Base-by-base conservation (phyloP, 2,888 invertebrate genomes). In the Dolomedes plantarius region DNA sequence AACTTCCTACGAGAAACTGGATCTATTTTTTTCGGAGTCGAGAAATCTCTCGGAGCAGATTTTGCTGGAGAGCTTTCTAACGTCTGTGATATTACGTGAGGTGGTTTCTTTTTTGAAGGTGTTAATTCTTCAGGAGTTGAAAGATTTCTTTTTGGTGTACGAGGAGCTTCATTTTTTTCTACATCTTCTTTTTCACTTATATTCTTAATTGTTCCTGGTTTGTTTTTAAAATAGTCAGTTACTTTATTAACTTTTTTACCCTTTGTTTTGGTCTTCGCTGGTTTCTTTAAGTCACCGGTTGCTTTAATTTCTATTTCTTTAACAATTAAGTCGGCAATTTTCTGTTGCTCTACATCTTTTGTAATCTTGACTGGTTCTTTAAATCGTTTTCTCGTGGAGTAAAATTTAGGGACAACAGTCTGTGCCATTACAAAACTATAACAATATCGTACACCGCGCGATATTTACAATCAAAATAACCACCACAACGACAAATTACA, bases 81-180 rank as follows among this genome's bases (percentile, higher is more conserved):
- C n/a, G n/a, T n/a, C 65, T 28, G 1, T 11, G 28, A 29, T n/a
- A n/a, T n/a, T n/a, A n/a, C n/a, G n/a, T n/a, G n/a, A n/a, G n/a
- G n/a, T n/a, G n/a, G n/a, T 2, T 9, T 19, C 27, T 76, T 83
- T 41, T 83, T 83, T 0, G 77, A 39, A 27, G 83, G 83, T 13
- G 77, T 73, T 0, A 32, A 11, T 68, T 77, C 83, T 27, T 67
- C 71, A 6, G 73, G 41, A n/a, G 6, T 46, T 1, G 39, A 16
- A 13, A 77, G 56, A 62, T 73, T 83, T 39, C 83, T 23, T 16
- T 83, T 77, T 9, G 83, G 83, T 29, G 83, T 75, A 16, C 32
- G 0, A 1, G 64, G 23, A 27, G 11, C 1, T 1, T 74, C 36
- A 27, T 16, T n/a, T 36, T n/a, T 27, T 5, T 74, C 23, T 7